phyloP scores from a whole-genome alignment of 2,888 invertebrate genomes.

The Himalopsyche kuldschensis region DNA sequence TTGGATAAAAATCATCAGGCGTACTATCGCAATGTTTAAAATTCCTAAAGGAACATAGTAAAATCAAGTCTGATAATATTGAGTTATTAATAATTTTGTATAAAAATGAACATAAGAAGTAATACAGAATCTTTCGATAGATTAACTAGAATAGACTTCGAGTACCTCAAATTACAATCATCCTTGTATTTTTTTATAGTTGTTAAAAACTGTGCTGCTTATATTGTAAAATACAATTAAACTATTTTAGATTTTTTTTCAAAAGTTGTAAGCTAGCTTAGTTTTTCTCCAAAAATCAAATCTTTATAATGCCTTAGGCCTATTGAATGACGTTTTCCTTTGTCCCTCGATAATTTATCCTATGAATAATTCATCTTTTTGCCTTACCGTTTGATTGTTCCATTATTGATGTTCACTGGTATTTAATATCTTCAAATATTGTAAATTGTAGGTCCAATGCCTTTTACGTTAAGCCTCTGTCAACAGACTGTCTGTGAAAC shows the following conservation, averaged over 20 bases:
- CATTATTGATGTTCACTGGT: neutral
- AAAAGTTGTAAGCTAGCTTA: neutral
- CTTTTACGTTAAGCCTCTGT: neutral
- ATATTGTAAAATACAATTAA: too few species aligned
- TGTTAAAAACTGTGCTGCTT: too few species aligned
- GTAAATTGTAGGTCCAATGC: neutral
- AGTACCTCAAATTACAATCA: too few species aligned
- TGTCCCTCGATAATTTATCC: neutral
- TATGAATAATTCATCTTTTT: neutral
- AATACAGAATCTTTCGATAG: too few species aligned
- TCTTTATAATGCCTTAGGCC: neutral
- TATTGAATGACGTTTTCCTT: neutral
- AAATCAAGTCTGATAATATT: too few species aligned
- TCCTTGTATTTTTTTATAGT: too few species aligned
- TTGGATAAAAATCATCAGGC: too few species aligned
- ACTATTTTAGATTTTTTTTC: neutral
- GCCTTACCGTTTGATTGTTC: neutral
- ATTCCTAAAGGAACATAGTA: too few species aligned
- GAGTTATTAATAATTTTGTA: too few species aligned
- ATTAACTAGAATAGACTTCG: too few species aligned
- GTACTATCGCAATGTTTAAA: too few species aligned
- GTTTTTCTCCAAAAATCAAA: neutral
- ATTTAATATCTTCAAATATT: neutral
- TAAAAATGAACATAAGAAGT: too few species aligned
- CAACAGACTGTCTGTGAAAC: neutral